Conservation (phyloP, 2,797 vertebrate species). For the Odontamblyopus rebecca region DNA sequence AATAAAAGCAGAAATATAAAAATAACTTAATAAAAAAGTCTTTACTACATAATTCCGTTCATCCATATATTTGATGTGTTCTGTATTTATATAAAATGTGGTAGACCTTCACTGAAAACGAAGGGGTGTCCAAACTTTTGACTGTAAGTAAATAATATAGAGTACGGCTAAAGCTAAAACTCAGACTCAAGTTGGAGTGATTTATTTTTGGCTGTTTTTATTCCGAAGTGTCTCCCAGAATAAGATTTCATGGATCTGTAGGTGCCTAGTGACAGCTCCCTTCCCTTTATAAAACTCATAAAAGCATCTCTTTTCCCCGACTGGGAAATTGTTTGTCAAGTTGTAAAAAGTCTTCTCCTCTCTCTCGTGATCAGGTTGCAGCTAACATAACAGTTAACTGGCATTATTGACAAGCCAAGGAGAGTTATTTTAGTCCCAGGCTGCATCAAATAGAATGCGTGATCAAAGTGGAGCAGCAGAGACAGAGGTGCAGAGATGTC, state of each 20-base stretch:
- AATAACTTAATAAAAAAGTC: too few relatives aligned
- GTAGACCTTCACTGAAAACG: too few relatives aligned
- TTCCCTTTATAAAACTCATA: conserved; percentile 34
- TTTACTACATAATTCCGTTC: too few relatives aligned
- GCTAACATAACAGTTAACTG: conserved; percentile 67
- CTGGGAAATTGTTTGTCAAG: conserved; percentile 53
- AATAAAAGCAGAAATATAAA: too few relatives aligned
- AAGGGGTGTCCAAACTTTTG: too few relatives aligned
- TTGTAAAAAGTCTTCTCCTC: conserved; percentile 48
- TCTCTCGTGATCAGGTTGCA: conserved; percentile 45
- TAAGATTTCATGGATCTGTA: neutral
- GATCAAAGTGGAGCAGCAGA: conserved; percentile 72
- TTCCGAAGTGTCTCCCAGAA: neutral
- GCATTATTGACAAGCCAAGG: conserved; percentile 69
- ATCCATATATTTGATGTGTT: too few relatives aligned
- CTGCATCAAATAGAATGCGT: conserved; percentile 77
- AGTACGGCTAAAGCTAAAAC: too few relatives aligned
- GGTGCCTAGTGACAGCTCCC: conserved; percentile 21
- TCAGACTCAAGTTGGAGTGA: neutral
- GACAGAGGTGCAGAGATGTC: conserved; percentile 62
- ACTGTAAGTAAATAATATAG: too few relatives aligned
- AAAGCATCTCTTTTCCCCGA: conserved; percentile 33
- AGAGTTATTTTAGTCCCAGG: conserved; percentile 71
- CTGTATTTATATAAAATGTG: too few relatives aligned
- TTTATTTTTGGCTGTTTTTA: neutral